Conservation (phyloP, 1,140 invertebrate genomes). For the Monomorium pharaonis region DNA sequence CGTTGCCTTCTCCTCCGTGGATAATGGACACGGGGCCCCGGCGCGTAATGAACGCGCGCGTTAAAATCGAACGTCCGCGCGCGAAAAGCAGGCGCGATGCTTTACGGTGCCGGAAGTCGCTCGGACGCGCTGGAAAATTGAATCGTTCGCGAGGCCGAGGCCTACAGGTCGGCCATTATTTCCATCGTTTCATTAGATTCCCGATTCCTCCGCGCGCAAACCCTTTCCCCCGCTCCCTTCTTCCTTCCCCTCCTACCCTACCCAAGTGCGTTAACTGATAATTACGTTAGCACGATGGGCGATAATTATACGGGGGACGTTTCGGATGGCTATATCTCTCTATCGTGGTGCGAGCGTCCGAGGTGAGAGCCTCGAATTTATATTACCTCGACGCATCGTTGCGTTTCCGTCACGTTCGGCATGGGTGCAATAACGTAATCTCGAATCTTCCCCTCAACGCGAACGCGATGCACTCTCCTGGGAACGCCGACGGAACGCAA, state of each 20-base stretch:
- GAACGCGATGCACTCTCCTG: conserved; percentile 9
- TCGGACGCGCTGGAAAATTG: conserved; percentile 59
- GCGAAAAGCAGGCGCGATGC: not conserved
- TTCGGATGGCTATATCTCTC: conserved; percentile 43
- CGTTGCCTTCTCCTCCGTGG: not conserved
- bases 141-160: conserved; percentile 41
- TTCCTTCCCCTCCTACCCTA: no score
- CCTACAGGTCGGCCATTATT: conserved; percentile 21
- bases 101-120: conserved; percentile 45
- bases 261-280: conserved; percentile 47
- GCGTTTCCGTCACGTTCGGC: conserved; percentile 41
- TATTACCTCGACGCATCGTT: not conserved
- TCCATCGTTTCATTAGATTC: conserved; percentile 43
- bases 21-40: conserved; percentile 61
- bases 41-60: conserved; percentile 40
- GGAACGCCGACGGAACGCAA: conserved; percentile 13
- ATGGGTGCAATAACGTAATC: conserved; percentile 39
- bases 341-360: conserved; percentile 14
- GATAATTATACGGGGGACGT: conserved; percentile 51
- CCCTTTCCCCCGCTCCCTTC: no score
- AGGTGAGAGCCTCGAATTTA: conserved; percentile 12
- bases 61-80: conserved; percentile 49
- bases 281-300: conserved; percentile 51
- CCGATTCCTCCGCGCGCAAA: conserved; percentile 1
- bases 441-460: conserved; percentile 16